Evolutionary conservation across 2,888 invertebrate genomes (phyloP), one percentile per base, ranked within the genome.

Genomic region (Masnerella sp.): DNA sequence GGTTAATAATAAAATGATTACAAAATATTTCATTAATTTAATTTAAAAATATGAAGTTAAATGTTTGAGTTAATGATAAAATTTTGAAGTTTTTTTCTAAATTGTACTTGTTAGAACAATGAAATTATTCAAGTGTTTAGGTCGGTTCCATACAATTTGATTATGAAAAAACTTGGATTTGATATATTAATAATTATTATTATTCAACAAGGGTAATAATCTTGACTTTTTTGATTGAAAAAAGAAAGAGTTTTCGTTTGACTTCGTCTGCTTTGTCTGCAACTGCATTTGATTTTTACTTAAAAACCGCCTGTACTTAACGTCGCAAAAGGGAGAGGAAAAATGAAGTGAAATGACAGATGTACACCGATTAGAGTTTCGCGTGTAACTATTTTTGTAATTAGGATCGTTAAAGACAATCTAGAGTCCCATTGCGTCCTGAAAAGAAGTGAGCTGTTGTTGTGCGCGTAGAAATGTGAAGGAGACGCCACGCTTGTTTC

Each of bases 351-450:
- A 47, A 25, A 40, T 12, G 15, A 42, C 9, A 58, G 15, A 42
- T 49, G 42, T 52, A 70, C 49, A 56, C 51, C 28, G 42, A 58
- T 56, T 54, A 38, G 38, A 36, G 54, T 65, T 61, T 67, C 61
- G 69, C 72, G 72, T 61, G 69, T 68, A 73, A 65, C 73, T 76
- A 76, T 79, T 79, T 79, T 78, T 77, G 68, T 77, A 78, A 76
- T 75, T 81, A 80, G 76, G 71, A 76, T 79, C 78, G 77, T 78
- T 81, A 79, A 79, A 79, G 82, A 83, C 81, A 84, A 84, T 83
- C 82, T 77, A 76, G 77, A 79, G 73, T 82, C 80, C 81, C 77
- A 77, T 83, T 84, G 83, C 83, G 82, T 84, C 82, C 81, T 82
- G 78, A 75, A 80, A 61, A 67, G 64, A 74, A 52, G 54, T 70